Evolutionary conservation across 1,140 invertebrate species (phyloP).

Genomic region (Liolophura sinensis): DNA sequence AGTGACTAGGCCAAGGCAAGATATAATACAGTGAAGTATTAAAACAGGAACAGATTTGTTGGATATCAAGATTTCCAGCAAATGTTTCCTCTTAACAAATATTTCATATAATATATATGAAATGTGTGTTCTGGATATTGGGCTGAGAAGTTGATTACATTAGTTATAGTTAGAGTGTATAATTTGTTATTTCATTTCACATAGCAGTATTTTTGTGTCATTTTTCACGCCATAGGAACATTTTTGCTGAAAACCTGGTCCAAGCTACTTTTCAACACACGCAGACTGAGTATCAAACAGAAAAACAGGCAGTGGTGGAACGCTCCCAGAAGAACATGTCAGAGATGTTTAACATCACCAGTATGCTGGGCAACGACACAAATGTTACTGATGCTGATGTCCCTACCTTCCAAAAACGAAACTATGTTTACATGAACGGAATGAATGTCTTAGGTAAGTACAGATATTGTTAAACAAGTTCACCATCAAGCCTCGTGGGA

Average conservation of each 20-base stretch:
- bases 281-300: conserved; percentile 36
- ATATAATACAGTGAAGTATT: too few species aligned
- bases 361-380: too few species aligned
- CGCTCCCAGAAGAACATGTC: too few species aligned
- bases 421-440: too few species aligned
- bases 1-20: too few species aligned
- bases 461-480: too few species aligned
- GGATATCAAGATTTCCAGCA: not conserved
- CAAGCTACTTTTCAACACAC: conserved; percentile 70
- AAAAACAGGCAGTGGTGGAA: too few species aligned
- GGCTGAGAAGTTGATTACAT: not conserved
- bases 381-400: too few species aligned
- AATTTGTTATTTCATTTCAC: not conserved
- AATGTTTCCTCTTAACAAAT: not conserved
- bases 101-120: not conserved
- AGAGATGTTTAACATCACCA: too few species aligned
- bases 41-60: not conserved
- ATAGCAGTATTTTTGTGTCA: not conserved
- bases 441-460: too few species aligned
- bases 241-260: conserved; percentile 89
- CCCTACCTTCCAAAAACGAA: too few species aligned
- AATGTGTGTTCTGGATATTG: not conserved
- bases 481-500: too few species aligned
- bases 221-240: conserved; percentile 68
- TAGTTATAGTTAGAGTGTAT: not conserved